phyloP scores from a whole-genome alignment of 2,888 invertebrate species.

The Drosophila birchii region DNA sequence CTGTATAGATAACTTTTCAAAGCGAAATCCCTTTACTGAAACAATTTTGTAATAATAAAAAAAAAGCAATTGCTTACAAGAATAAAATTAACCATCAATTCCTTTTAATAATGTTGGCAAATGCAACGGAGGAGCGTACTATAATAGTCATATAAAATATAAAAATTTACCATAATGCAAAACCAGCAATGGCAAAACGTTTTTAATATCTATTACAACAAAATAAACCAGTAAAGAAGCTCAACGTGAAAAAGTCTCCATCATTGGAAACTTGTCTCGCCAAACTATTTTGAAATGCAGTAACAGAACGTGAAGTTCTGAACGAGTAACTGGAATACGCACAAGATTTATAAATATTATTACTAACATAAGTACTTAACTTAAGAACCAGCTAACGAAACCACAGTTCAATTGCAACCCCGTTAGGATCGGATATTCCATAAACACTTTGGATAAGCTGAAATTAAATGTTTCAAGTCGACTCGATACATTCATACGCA shows the following conservation, averaged over 20 bases:
- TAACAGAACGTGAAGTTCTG: constrained; percentile 27
- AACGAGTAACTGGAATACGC: constrained; percentile 65
- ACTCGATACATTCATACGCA: constrained; percentile 55
- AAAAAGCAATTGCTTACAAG: constrained; percentile 16
- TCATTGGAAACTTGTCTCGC: constrained; percentile 64
- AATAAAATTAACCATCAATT: constrained; percentile 13
- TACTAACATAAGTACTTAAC: constrained; percentile 16
- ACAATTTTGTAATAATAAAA: constrained; percentile 20
- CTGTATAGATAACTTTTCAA: constrained; percentile 3
- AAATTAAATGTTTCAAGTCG: constrained; percentile 34
- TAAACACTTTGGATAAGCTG: constrained; percentile 11
- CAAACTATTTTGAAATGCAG: constrained; percentile 25
- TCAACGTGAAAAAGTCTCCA: constrained; percentile 68
- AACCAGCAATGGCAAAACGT: constrained; percentile 27
- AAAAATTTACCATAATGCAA: constrained; percentile 27
- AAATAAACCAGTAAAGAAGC: constrained; percentile 42
- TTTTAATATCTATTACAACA: constrained; percentile 64
- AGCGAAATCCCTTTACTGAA: constrained; percentile 13
- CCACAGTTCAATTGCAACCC: constrained; percentile 15
- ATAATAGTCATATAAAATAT: constrained; percentile 54
- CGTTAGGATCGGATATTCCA: constrained; percentile 19
- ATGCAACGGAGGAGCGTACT: constrained; percentile 24
- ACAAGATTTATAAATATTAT: constrained; percentile 60
- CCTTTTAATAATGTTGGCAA: constrained; percentile 26
- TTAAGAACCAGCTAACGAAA: constrained; percentile 14